These are phyloP conservation scores for Drosophila santomea DNA, from an alignment of 1,140 invertebrate species.

Conservation along the genomic window DNA sequence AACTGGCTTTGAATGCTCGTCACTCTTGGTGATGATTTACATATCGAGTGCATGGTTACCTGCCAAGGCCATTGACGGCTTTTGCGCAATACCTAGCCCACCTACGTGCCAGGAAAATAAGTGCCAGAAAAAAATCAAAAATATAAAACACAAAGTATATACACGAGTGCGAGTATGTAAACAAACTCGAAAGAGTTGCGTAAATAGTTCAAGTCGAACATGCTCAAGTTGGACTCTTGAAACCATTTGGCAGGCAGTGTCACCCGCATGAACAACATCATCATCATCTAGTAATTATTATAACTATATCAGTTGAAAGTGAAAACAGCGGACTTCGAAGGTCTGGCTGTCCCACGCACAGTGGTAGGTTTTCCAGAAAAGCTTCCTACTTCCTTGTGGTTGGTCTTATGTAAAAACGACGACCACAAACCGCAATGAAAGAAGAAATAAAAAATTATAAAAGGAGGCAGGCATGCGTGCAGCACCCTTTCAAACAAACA, in stretches of 20 bases:
- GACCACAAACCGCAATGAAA: constrained; percentile 2
- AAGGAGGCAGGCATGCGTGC: constrained; percentile 65
- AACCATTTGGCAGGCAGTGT: constrained; percentile 21
- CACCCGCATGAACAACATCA: constrained; percentile 21
- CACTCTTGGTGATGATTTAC: constrained; percentile 32
- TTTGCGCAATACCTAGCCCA: constrained; percentile 33
- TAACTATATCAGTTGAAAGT: background rate
- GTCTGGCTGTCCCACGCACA: constrained; percentile 13
- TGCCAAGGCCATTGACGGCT: constrained; percentile 43
- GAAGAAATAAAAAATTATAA: background rate
- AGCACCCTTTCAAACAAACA: constrained; percentile 36
- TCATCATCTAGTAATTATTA: background rate
- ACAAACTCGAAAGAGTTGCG: constrained; percentile 46
- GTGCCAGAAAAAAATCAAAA: constrained; percentile 8
- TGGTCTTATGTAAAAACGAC: constrained; percentile 45
- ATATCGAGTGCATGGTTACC: constrained; percentile 32
- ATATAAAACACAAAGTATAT: background rate
- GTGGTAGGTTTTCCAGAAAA: background rate
- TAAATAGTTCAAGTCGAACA: constrained; percentile 50
- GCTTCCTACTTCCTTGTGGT: constrained; percentile 46
- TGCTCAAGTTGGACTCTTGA: constrained; percentile 14
- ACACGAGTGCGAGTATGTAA: background rate
- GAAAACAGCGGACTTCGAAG: background rate
- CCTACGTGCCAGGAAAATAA: constrained; percentile 63
- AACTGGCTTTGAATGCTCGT: constrained; percentile 10